A percentile compares a stretch with the other conserved stretches of the same genome.
Evolutionary conservation across 64 coral and sea anemone species (phyloP).

Genomic region (Platygyra sinensis): DNA sequence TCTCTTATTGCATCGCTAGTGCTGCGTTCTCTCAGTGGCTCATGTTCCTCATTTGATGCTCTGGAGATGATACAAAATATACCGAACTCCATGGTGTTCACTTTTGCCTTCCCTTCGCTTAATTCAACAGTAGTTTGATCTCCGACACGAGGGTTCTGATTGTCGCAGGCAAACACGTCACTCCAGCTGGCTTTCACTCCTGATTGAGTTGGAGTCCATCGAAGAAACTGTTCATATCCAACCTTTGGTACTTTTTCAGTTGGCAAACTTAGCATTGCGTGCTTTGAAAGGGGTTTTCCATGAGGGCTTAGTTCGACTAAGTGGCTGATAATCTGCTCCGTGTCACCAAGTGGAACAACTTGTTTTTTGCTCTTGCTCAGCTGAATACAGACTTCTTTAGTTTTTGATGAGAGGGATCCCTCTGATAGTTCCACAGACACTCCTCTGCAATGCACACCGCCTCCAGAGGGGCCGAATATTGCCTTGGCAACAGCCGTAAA

Average conservation of each 20-base stretch:
- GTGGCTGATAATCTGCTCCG: conserved; percentile 6
- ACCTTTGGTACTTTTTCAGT: not conserved
- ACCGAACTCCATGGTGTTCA: conserved; percentile 12
- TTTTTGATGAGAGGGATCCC: conserved; percentile 5
- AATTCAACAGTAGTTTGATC: not conserved
- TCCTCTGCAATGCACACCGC: not conserved
- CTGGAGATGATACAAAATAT: conserved; percentile 19
- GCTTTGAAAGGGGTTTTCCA: not conserved
- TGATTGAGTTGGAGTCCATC: conserved; percentile 40
- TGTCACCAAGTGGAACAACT: conserved; percentile 1
- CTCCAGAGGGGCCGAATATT: conserved; percentile 39
- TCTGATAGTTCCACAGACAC: conserved; percentile 10
- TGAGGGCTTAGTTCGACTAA: conserved; percentile 23
- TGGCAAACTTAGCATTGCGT: not conserved
- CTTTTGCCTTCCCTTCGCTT: not conserved
- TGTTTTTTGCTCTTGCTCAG: conserved; percentile 1
- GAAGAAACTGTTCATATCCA: not conserved
- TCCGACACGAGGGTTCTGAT: not conserved
- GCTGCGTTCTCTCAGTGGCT: not conserved
- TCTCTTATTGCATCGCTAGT: not conserved
- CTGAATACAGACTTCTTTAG: conserved; percentile 47
- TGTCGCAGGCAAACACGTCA: not conserved
- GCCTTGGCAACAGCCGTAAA: conserved; percentile 31
- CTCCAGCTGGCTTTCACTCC: conserved; percentile 27
- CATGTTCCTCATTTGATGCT: not conserved